phyloP scores from a whole-genome alignment of 2,113 vertebrate genomes.

The Melanerpes formicivorus region DNA sequence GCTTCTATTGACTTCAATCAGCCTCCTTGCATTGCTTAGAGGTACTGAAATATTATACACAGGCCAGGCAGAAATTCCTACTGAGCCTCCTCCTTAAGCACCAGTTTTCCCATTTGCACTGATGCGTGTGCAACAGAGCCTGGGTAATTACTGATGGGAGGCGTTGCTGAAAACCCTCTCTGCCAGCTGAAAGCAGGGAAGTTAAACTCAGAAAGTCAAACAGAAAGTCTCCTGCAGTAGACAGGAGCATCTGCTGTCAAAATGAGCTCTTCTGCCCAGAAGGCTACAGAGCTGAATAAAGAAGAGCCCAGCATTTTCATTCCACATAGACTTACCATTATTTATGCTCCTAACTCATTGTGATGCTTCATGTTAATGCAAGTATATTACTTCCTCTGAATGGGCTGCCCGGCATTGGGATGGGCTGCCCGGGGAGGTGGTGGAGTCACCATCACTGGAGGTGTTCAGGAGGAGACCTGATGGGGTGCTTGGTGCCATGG shows the following conservation, averaged over 20 bases:
- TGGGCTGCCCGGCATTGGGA: too few relatives aligned
- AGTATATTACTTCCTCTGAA: background rate
- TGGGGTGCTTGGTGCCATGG: too few relatives aligned
- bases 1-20: background rate
- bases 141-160: background rate
- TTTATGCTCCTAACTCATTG: background rate
- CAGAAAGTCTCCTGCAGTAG: background rate
- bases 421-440: too few relatives aligned
- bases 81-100: background rate
- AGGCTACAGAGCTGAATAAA: background rate
- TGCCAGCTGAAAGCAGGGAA: background rate
- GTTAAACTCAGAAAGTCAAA: background rate
- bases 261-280: background rate
- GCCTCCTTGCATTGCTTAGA: background rate
- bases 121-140: background rate
- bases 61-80: background rate
- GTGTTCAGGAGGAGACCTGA: too few relatives aligned
- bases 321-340: background rate
- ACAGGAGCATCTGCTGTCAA: background rate
- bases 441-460: too few relatives aligned
- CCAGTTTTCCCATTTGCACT: background rate
- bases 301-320: background rate
- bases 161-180: background rate
- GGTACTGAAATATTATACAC: background rate
- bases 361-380: background rate